A percentile compares a stretch with the other conserved stretches of the same genome.
Conservation (phyloP, 2,797 vertebrate genomes). For the Anableps anableps region DNA sequence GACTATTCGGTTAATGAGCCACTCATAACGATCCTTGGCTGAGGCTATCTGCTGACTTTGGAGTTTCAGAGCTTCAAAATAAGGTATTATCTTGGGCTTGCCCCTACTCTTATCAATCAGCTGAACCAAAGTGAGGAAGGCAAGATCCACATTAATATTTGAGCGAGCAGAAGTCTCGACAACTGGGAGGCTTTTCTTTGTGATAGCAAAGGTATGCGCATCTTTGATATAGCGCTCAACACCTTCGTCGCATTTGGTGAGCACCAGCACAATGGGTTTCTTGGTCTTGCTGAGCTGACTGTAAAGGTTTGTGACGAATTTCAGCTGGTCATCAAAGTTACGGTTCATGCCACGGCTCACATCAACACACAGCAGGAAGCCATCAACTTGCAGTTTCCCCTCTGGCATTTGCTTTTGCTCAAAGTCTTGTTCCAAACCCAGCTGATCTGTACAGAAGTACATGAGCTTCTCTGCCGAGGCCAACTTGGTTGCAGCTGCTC, state of each 20-base stretch:
- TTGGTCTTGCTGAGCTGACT: conserved; percentile 95
- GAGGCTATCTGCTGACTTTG: conserved; percentile 98
- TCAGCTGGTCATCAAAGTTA: conserved; percentile 97
- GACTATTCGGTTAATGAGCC: conserved; percentile 91
- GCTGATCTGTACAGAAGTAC: conserved; percentile 99
- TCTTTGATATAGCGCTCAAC: conserved; percentile 98
- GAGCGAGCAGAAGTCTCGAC: conserved; percentile 97
- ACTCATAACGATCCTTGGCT: conserved; percentile 96
- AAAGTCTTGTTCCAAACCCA: conserved; percentile 98
- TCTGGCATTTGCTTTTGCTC: conserved; percentile 99
- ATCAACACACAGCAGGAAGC: conserved; percentile 93
- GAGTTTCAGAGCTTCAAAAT: conserved; percentile 96
- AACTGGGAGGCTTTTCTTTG: conserved; percentile 97
- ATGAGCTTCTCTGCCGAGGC: conserved; percentile 98
- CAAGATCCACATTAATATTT: conserved; percentile 96
- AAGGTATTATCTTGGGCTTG: conserved; percentile 96
- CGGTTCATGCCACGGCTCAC: conserved; percentile 99
- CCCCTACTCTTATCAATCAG: conserved; percentile 91
- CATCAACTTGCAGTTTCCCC: conserved; percentile 94
- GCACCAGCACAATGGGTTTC: conserved; percentile 91
- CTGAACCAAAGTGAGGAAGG: conserved; percentile 93
- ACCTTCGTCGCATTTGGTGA: conserved; percentile 97
- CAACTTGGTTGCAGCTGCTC: conserved; percentile 92
- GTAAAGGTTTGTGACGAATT: conserved; percentile 94
- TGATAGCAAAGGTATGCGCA: conserved; percentile 92